Conservation (phyloP, 2,888 invertebrate genomes). For the Diarsia dahlii region DNA sequence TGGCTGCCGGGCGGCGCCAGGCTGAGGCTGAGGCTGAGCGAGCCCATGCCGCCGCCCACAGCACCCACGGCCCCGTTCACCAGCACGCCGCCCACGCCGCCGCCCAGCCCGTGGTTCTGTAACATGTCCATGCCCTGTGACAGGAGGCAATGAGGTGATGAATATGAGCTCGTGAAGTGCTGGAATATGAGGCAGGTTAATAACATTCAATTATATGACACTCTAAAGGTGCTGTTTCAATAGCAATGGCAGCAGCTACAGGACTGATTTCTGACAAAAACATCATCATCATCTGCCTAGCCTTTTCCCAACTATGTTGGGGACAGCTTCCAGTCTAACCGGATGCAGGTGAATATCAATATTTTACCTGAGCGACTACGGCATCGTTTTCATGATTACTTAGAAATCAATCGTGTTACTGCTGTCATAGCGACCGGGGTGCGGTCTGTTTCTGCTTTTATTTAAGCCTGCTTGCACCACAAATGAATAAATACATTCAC, state of each 20-base stretch:
- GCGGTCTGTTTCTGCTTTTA: not conserved
- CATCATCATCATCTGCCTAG: not conserved
- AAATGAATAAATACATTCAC: not conserved
- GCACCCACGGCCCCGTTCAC: constrained; percentile 91
- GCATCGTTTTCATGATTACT: not conserved
- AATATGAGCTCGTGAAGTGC: constrained; percentile 22
- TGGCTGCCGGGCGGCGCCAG: constrained; percentile 94
- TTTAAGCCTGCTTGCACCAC: not conserved
- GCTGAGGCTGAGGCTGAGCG: constrained; percentile 92
- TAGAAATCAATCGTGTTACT: not conserved
- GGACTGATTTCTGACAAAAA: not conserved
- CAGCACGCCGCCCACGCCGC: constrained; percentile 89
- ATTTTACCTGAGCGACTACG: too few relatives aligned
- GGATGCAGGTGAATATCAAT: too few relatives aligned
- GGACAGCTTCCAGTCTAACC: too few relatives aligned
- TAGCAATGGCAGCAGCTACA: not conserved
- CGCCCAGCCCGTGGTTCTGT: constrained; percentile 86
- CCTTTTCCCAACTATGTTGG: too few relatives aligned
- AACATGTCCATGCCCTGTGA: constrained; percentile 54
- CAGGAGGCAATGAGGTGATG: constrained; percentile 19
- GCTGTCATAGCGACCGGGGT: not conserved
- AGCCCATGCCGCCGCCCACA: constrained; percentile 86
- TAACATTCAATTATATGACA: not conserved
- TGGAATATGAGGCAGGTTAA: constrained; percentile 1
- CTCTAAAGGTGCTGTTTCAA: not conserved